Evolutionary conservation across 2,113 vertebrate species (phyloP), one percentile per base, ranked within the genome.

Genomic region (Odocoileus virginianus): DNA sequence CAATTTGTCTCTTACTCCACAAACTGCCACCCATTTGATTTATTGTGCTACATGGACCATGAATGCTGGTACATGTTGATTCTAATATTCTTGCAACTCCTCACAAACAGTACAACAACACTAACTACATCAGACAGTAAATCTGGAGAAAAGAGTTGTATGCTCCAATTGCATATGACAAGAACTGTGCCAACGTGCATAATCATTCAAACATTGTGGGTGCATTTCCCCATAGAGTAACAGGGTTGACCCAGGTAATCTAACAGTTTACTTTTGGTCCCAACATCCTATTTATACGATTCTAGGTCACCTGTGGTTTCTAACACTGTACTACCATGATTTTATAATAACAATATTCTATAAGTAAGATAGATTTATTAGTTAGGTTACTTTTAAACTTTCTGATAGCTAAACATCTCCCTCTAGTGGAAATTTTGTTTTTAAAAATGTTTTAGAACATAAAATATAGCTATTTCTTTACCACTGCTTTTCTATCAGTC

Each of bases 341-440:
- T 94, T 84, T 71, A 96, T 52, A 91, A 52, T 25, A 94, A 92
- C 1, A 94, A 50, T 58, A 93, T 40, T 85, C 10, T 89, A 4
- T 74, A 90, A 92, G 47, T 82, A 85, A 94, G 15, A 74, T 2
- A 74, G 33, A 57, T 74, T 74, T 67, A 93, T 76, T 93, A 84
- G 54, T 95, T 78, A 91, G 54, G 47, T 71, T 76, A 55, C 23
- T 78, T 90, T 55, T n/a, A 10, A 79, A 84, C 81, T 91, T 96
- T 95, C 71, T 91, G 47, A 86, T 47, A 97, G 87, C n/a, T 97
- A 97, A 97, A 98, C 17, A 87, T 97, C 97, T 96, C 98, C 97
- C 95, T 97, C 98, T 98, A 94, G 95, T 95, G 98, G 92, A 97
- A 87, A 50, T 84, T 93, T 93, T 76, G 67, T 93, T 98, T n/a